Conservation (phyloP, 2,113 vertebrate genomes). For the Lynx canadensis region DNA sequence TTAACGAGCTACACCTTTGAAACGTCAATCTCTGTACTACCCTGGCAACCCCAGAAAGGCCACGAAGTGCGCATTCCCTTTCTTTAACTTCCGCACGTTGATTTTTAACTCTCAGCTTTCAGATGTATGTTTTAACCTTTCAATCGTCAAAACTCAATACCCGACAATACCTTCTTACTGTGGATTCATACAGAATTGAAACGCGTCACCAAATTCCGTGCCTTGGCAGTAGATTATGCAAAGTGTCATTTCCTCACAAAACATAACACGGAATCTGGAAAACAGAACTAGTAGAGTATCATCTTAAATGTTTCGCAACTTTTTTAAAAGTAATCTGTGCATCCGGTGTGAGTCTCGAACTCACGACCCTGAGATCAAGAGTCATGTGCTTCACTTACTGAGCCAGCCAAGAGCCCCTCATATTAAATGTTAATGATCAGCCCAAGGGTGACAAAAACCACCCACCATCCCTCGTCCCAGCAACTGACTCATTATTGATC, state of each 20-base stretch:
- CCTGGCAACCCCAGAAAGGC: neutral
- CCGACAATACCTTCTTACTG: neutral
- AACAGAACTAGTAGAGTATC: neutral
- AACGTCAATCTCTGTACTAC: neutral
- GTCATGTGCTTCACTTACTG: neutral
- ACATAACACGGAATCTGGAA: neutral
- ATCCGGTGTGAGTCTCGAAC: neutral
- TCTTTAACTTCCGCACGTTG: neutral
- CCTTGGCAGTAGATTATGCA: neutral
- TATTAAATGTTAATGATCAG: neutral
- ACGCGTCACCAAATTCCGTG: neutral
- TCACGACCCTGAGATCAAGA: neutral
- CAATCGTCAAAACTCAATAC: neutral
- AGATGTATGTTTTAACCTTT: neutral
- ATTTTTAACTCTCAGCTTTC: neutral
- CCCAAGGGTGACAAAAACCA: neutral
- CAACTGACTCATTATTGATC: neutral
- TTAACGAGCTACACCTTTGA: neutral
- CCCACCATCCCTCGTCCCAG: neutral
- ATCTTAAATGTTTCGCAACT: neutral
- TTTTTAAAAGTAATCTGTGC: neutral
- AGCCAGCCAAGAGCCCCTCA: neutral
- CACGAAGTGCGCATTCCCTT: too few species aligned
- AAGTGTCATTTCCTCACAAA: neutral
- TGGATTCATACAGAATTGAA: neutral